Evolutionary conservation across 2,797 vertebrate species (phyloP).

Genomic region (Crenuchus spilurus): DNA sequence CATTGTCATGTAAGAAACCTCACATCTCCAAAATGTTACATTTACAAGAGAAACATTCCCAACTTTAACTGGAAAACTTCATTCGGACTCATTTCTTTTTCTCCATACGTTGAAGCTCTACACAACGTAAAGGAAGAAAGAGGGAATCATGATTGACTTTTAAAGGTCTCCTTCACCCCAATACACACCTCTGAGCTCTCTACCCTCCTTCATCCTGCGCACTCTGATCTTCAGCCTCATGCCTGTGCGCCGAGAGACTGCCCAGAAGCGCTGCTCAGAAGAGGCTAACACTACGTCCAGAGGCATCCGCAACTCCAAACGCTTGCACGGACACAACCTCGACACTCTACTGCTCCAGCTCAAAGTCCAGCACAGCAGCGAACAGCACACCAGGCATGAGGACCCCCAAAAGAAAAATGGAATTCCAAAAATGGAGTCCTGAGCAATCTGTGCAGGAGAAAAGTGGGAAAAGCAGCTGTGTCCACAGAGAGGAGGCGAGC

Average conservation of each 20-base stretch:
- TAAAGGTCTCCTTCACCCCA: background rate
- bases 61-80: too few species aligned
- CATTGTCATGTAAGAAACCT: background rate
- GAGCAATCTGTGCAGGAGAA: constrained; percentile 6
- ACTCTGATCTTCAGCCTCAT: constrained; percentile 93
- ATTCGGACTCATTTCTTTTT: background rate
- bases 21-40: background rate
- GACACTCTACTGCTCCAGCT: constrained; percentile 14
- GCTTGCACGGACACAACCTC: constrained; percentile 19
- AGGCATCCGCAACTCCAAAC: constrained; percentile 77
- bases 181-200: constrained; percentile 88
- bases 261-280: constrained; percentile 85
- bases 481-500: constrained; percentile 37
- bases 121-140: background rate
- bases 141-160: background rate
- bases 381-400: background rate
- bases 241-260: constrained; percentile 82
- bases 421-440: background rate
- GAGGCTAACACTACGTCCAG: constrained; percentile 85
- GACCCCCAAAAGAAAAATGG: background rate
- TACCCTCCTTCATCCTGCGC: constrained; percentile 87
- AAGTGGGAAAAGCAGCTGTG: constrained; percentile 48
- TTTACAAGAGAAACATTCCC: too few species aligned
- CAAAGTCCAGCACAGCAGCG: constrained; percentile 11
- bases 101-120: background rate